Conservation (phyloP, 2,797 vertebrate species). For the Coendou prehensilis region DNA sequence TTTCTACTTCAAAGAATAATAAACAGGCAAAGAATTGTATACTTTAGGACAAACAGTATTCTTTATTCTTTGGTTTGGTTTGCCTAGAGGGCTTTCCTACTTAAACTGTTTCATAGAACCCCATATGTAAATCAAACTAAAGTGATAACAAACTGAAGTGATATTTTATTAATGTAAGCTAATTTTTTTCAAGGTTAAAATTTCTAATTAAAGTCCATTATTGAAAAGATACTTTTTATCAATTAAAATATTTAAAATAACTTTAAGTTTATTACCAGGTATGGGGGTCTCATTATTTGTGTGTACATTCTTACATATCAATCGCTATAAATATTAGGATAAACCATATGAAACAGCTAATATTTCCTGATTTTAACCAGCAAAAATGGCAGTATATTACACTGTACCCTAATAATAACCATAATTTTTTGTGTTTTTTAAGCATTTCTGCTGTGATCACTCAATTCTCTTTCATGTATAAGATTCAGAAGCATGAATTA, state of each 20-base stretch:
- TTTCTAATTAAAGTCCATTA: constrained; percentile 9
- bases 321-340: background rate
- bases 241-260: constrained; percentile 45
- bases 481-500: constrained; percentile 7
- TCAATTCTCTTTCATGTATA: constrained; percentile 18
- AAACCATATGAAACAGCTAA: background rate
- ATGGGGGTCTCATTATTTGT: background rate
- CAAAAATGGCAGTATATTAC: background rate
- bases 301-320: background rate
- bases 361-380: background rate
- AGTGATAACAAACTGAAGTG: background rate
- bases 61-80: constrained; percentile 45
- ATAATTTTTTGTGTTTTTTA: constrained; percentile 33
- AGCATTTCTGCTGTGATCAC: background rate
- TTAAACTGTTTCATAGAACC: constrained; percentile 29
- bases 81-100: constrained; percentile 1
- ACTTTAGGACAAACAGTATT: constrained; percentile 14
- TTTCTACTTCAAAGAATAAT: constrained; percentile 29
- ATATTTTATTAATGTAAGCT: constrained; percentile 30
- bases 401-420: background rate
- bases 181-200: constrained; percentile 44
- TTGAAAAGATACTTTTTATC: background rate
- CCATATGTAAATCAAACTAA: constrained; percentile 42
- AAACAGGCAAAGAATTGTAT: background rate
- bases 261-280: background rate